Percentiles rank a stretch among this genome's conserved stretches.
These are phyloP conservation scores for Hippolais icterina DNA, from an alignment of 2,113 vertebrate genomes.

Conservation along the genomic window DNA sequence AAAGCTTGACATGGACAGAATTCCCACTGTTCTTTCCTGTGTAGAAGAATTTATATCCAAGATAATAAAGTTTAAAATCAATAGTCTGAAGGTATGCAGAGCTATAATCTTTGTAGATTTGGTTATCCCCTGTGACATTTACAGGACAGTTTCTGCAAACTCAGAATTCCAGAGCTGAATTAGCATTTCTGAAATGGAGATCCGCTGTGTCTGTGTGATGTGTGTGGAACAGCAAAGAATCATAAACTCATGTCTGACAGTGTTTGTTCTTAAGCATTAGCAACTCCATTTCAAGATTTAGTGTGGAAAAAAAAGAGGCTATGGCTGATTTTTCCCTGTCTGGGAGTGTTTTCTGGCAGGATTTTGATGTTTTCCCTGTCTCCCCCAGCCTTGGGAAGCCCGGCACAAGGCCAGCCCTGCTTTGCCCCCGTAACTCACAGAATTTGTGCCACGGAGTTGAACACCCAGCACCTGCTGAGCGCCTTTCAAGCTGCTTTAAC, in stretches of 20 bases:
- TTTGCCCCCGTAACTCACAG: background rate
- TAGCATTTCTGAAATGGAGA: background rate
- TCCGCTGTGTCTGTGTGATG: background rate
- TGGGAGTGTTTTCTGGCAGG: background rate
- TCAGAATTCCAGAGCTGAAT: conserved; percentile 7
- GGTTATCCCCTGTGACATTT: background rate
- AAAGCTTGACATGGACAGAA: background rate
- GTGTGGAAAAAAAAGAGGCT: too few relatives aligned
- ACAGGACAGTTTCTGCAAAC: conserved; percentile 15
- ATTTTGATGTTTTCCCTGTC: background rate
- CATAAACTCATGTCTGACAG: background rate
- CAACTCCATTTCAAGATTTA: background rate
- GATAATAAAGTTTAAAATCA: conserved; percentile 18
- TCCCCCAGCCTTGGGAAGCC: background rate
- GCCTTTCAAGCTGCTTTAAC: conserved; percentile 51
- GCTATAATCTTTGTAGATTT: background rate
- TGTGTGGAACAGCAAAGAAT: background rate
- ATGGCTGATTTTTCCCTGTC: background rate
- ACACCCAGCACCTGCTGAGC: conserved; percentile 54
- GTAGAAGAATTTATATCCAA: background rate
- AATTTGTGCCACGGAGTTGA: background rate
- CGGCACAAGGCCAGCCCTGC: background rate
- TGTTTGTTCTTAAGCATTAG: background rate
- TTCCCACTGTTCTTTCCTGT: background rate
- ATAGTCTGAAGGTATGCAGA: background rate